A percentile compares a stretch with the other conserved stretches of the same genome.
Evolutionary conservation across 2,797 vertebrate genomes (phyloP).

Genomic region (Clarias fuscus): DNA sequence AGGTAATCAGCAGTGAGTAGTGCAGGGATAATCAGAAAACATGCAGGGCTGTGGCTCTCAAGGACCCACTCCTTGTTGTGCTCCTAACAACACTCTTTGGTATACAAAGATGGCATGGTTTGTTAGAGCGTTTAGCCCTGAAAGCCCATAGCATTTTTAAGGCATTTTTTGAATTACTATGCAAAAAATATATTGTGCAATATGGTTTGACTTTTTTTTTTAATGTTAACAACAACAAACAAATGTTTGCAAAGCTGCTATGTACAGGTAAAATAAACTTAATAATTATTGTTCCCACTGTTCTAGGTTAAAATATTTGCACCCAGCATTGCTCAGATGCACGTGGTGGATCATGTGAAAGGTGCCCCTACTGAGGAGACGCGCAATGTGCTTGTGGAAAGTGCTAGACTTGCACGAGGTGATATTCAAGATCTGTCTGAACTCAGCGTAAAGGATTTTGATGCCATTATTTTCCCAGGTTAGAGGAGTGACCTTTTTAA

Average conservation of each 20-base stretch:
- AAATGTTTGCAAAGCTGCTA: neutral
- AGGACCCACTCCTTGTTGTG: no score
- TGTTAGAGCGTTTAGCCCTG: no score
- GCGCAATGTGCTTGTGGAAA: conserved; percentile 80
- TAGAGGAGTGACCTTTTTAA: conserved; percentile 18
- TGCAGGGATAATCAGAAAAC: no score
- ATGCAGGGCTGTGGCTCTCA: no score
- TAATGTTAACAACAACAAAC: no score
- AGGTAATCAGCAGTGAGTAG: no score
- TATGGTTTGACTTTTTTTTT: no score
- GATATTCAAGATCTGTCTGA: conserved; percentile 77
- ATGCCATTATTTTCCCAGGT: conserved; percentile 81
- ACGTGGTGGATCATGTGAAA: conserved; percentile 81
- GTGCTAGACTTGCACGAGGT: conserved; percentile 78
- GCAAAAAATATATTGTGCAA: no score
- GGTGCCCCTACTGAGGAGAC: conserved; percentile 75
- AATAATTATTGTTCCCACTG: neutral
- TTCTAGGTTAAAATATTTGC: conserved; percentile 83
- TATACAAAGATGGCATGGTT: no score
- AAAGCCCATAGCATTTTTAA: neutral
- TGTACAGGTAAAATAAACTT: neutral
- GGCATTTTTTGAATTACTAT: neutral
- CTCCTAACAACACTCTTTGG: no score
- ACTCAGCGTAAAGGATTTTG: conserved; percentile 71
- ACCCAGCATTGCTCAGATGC: conserved; percentile 83